A percentile compares a stretch with the other conserved stretches of the same genome.
These are phyloP conservation scores for Pantherophis alleghaniensis DNA, from an alignment of 2,797 vertebrate genomes.

Conservation along the genomic window DNA sequence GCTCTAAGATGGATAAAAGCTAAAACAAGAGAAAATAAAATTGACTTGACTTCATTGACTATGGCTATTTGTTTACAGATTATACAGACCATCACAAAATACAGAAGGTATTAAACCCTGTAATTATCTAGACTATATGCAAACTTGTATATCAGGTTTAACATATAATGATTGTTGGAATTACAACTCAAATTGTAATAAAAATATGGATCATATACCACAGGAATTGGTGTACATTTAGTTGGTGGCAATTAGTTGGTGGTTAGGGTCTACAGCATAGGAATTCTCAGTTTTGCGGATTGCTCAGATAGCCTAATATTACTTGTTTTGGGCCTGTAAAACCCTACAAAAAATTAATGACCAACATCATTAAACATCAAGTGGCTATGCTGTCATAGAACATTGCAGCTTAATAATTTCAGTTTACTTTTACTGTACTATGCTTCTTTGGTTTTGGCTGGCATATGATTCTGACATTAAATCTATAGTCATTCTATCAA, in stretches of 20 bases:
- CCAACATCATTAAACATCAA: not conserved
- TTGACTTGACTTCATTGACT: too few relatives aligned
- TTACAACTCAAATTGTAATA: not conserved
- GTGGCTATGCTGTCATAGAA: not conserved
- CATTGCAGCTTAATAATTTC: not conserved
- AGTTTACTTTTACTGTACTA: not conserved
- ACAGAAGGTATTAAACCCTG: too few relatives aligned
- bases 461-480: not conserved
- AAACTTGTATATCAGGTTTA: not conserved
- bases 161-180: not conserved
- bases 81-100: too few relatives aligned
- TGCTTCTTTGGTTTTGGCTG: not conserved
- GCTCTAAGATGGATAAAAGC: too few relatives aligned
- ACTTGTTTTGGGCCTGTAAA: not conserved
- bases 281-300: not conserved
- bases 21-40: too few relatives aligned
- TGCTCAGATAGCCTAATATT: not conserved
- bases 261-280: not conserved
- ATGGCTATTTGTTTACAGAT: too few relatives aligned
- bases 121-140: not conserved
- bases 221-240: not conserved
- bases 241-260: not conserved
- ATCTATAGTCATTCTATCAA: not conserved
- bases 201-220: not conserved
- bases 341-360: not conserved